Base-by-base conservation (phyloP, 1,140 invertebrate genomes). In the Caerostris extrusa region DNA sequence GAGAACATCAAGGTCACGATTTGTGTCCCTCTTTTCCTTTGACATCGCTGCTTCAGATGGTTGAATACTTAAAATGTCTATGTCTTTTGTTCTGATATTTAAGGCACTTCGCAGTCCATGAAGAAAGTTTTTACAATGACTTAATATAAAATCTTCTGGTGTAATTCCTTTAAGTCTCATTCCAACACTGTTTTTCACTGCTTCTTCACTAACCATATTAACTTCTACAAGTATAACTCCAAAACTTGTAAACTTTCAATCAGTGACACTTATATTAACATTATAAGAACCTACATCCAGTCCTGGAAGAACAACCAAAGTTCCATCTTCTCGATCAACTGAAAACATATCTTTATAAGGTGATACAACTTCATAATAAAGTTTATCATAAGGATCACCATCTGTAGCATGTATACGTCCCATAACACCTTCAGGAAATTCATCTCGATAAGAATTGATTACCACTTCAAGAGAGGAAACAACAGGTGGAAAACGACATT, bases 401-500 rank as follows among this genome's bases (percentile, higher is more conserved):
- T 99, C 99, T 1, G 97, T 97, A 0, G 99, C 98, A 95, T 98
- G 97, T 5, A 99, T 97, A 95, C 97, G 97, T 0, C 99, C 99
- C 83, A 99, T 97, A 34, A 97, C 96, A 0, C 99, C 99, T 1
- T 98, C 98, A 0, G 98, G 97, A 96, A 99, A 99, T 94, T 98
- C 98, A 95, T 99, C 98, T 60, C 90, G 58, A 95, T 98, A 96
- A 0, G 98, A 98, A 95, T 98, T 98, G 8, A 99, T 97, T 60
- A 97, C 97, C 1, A 99, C 97, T 90, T 98, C 97, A 1, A 99
- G 96, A 0, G 99, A 98, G 2, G 97, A 98, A 17, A 99, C 97
- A 1, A 98, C 97, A 0, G 99, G 99, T 0, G 98, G 98, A 96
- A 98, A 99, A 95, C 98, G 98, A 57, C 98, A 99, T 96, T 99